Percentiles rank a stretch among this genome's conserved stretches.
phyloP scores from a whole-genome alignment of 2,888 invertebrate genomes.

The Tachina fera region DNA sequence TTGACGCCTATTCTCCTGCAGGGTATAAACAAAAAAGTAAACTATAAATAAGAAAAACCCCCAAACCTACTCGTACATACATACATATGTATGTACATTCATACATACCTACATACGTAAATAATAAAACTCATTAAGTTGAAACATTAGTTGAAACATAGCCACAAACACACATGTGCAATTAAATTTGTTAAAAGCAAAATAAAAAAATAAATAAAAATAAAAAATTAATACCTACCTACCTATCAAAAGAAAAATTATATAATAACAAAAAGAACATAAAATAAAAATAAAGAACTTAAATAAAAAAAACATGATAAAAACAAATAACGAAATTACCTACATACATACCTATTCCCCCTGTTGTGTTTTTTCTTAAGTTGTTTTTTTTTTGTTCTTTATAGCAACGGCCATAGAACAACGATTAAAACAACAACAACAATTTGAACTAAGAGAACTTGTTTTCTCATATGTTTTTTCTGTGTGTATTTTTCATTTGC shows the following conservation, averaged over 20 bases:
- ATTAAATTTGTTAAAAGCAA: not conserved
- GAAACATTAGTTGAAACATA: constrained; percentile 24
- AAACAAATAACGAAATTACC: constrained; percentile 33
- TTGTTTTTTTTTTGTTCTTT: constrained; percentile 15
- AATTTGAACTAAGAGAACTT: constrained; percentile 48
- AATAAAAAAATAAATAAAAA: constrained; percentile 4
- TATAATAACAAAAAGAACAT: constrained; percentile 19
- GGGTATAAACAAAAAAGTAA: constrained; percentile 3
- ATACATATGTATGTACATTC: too few relatives aligned
- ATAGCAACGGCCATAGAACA: constrained; percentile 12
- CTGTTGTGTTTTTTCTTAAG: not conserved
- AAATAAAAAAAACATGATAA: constrained; percentile 45
- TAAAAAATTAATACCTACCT: constrained; percentile 33
- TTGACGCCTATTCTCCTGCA: too few relatives aligned
- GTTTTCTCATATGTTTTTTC: constrained; percentile 18
- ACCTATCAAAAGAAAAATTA: not conserved
- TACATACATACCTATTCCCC: constrained; percentile 25
- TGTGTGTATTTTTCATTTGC: constrained; percentile 10
- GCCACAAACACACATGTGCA: not conserved
- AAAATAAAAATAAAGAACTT: constrained; percentile 9
- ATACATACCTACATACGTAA: too few relatives aligned
- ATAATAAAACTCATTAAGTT: constrained; percentile 45
- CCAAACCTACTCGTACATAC: constrained; percentile 11
- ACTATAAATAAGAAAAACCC: constrained; percentile 3
- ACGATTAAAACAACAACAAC: constrained; percentile 57